Evolutionary conservation across 2,888 invertebrate species (phyloP), one percentile per base, ranked within the genome.

Genomic region (Physocephala rufipes): DNA sequence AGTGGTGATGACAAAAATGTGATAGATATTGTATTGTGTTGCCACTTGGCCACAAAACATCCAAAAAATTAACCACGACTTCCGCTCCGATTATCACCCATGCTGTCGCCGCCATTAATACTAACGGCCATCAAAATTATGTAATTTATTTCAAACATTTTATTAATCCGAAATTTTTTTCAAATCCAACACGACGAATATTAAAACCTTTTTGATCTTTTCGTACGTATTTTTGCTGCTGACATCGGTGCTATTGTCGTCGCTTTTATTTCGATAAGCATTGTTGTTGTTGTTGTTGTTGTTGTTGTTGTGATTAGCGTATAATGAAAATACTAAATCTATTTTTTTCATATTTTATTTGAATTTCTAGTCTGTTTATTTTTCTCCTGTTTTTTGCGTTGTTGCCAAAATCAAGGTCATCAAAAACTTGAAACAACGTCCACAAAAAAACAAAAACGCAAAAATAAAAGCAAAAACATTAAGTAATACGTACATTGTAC

Each of bases 361-460:
- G 51, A n/a, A 36, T 55, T 64, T 64, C 45, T 36, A 36, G 36
- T 36, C 36, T 36, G 36, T 36, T 36, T 36, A 36, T 64, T 36
- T 66, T 36, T 21, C 24, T 19, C 13, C 47, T 5, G 16, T 51
- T 61, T 67, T 61, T 49, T 68, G 49, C 26, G 58, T 61, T 61
- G 36, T 68, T 67, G 49, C 36, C 61, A 53, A 68, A 68, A 68
- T 68, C 68, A 68, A 68, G 68, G 68, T 62, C 68, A 51, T 24
- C 43, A 19, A 62, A 68, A 68, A 68, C 30, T 68, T 51, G 51
- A 67, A 62, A 59, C 62, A 65, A 53, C 51, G 19, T 16, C 51
- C 15, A 51, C 51, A 36, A 12, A 21, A 2, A 19, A 58, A 12
- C 21, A 36, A n/a, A n/a, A n/a, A n/a, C n/a, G n/a, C n/a, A n/a